Evolutionary conservation across 2,888 invertebrate genomes (phyloP), one percentile per base, ranked within the genome.

Genomic region (Leucania comma): DNA sequence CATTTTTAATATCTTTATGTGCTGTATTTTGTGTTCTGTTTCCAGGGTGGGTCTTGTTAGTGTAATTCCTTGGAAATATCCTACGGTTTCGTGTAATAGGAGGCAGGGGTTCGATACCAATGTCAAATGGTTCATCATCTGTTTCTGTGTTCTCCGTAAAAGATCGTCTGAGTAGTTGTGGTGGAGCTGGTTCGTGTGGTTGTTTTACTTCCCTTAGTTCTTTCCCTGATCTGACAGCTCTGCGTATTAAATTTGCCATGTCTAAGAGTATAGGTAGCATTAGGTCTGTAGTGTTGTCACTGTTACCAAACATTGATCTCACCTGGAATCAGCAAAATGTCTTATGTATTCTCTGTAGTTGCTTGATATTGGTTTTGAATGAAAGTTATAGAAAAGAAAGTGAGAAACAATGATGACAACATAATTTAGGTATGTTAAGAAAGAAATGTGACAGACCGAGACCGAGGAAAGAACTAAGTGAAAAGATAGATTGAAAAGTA

Each of bases 181-280:
- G 89, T 72, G 91, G 90, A 72, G 74, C 72, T 17, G 93, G 89
- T 81, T 75, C 85, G 24, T 86, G 84, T 22, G 80, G 78, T 57
- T 72, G 75, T 86, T 82, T 90, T 69, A 92, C 92, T 88, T 93
- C 94, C 78, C 93, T 89, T 2, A 86, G 86, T 72, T 93, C 92
- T 82, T 94, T 93, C 76, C 92, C 91, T 48, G 95, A 89, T 68
- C 93, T 91, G 46, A 96, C 94, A 0, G 96, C 96, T 59, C 92
- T 95, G 68, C 96, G 94, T 63, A 97, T 96, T 71, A 97, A 93
- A 88, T 97, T 97, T 0, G 97, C 97, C 89, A 97, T 96, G 89
- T 97, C 97, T 82, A 96, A 94, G 72, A 97, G 96, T 75, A 97
- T 96, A 14, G 97, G 97, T 68, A 97, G 90, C 93, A 97, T 95